These are phyloP conservation scores for Laterallus jamaicensis DNA, from an alignment of 2,113 vertebrate species.

Conservation along the genomic window DNA sequence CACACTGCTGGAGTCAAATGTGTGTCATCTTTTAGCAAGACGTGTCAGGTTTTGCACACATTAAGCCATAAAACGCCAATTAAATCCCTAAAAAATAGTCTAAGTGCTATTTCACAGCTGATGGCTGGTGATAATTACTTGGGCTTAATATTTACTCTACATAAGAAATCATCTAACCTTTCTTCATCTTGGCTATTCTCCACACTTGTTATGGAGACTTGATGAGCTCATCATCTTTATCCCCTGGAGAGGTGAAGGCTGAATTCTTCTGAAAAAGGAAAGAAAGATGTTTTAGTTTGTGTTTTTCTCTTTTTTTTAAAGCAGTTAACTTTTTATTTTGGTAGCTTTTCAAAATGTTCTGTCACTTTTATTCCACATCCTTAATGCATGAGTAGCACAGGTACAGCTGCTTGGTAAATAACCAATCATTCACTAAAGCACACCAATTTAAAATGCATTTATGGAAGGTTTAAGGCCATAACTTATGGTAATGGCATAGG, in stretches of 20 bases:
- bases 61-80: slow-evolving; percentile 40
- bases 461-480: slow-evolving; percentile 65
- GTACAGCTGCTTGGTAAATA: slow-evolving; percentile 69
- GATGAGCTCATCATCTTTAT: slow-evolving; percentile 37
- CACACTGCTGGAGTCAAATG: slow-evolving; percentile 30
- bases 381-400: slow-evolving; percentile 51
- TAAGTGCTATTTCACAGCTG: slow-evolving; percentile 52
- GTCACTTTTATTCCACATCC: slow-evolving; percentile 48
- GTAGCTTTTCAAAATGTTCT: slow-evolving; percentile 23
- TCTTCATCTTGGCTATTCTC: slow-evolving; percentile 32
- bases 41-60: neutral
- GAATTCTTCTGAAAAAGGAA: slow-evolving; percentile 14
- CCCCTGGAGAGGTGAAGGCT: neutral
- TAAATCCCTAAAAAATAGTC: slow-evolving; percentile 41
- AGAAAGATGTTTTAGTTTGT: neutral
- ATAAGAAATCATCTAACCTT: slow-evolving; percentile 44
- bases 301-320: neutral
- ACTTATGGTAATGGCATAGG: slow-evolving; percentile 72
- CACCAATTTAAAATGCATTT: slow-evolving; percentile 71
- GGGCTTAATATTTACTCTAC: slow-evolving; percentile 51
- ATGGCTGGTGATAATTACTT: slow-evolving; percentile 50
- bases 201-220: slow-evolving; percentile 20
- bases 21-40: slow-evolving; percentile 30
- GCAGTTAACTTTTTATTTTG: slow-evolving; percentile 3
- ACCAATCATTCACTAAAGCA: slow-evolving; percentile 69